A percentile compares a stretch with the other conserved stretches of the same genome.
phyloP scores from a whole-genome alignment of 2,888 invertebrate genomes.

The Cataglyphis albicans region DNA sequence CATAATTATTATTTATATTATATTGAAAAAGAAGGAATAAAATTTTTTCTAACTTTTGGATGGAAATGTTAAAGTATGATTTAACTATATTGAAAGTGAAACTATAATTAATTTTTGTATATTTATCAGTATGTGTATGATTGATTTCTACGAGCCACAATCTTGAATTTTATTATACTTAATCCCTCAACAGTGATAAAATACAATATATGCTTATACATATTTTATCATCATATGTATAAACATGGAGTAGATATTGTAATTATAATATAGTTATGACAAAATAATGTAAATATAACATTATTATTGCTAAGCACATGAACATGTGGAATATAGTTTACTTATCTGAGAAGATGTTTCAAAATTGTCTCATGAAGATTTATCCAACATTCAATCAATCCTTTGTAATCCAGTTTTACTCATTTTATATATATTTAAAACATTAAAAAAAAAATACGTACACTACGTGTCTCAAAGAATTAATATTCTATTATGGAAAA shows the following conservation, averaged over 20 bases:
- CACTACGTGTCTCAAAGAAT: neutral
- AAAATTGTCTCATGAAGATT: neutral
- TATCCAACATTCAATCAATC: conserved; percentile 21
- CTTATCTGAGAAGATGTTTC: conserved; percentile 21
- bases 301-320: conserved; percentile 48
- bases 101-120: neutral
- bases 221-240: conserved; percentile 31
- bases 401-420: neutral
- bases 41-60: neutral
- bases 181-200: neutral
- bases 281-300: conserved; percentile 65
- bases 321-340: conserved; percentile 56
- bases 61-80: neutral
- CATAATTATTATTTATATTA: conserved; percentile 25
- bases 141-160: neutral
- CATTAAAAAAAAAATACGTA: neutral
- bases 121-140: neutral
- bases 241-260: conserved; percentile 26
- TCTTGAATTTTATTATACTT: neutral
- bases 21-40: neutral
- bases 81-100: neutral
- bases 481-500: neutral
- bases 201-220: conserved; percentile 16
- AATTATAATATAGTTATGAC: conserved; percentile 40
- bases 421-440: neutral